Conservation (phyloP, 2,113 vertebrate genomes). For the Ramphastos sulfuratus region DNA sequence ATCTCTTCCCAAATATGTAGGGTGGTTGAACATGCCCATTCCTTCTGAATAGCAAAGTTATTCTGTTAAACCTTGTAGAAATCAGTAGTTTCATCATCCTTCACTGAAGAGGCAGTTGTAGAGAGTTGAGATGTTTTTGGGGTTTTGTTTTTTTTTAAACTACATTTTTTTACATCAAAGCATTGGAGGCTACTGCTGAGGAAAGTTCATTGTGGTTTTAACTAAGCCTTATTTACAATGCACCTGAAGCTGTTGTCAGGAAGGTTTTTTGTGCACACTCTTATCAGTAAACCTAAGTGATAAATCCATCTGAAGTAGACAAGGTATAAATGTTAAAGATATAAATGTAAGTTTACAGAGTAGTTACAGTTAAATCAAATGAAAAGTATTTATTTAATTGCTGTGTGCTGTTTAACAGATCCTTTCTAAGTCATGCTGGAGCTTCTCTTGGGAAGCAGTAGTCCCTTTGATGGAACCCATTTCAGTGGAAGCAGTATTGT, state of each 20-base stretch:
- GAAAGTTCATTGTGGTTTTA: not conserved
- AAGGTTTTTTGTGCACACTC: not conserved
- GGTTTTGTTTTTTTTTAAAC: not conserved
- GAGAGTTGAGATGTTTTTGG: not conserved
- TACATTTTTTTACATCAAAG: not conserved
- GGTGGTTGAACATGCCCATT: not conserved
- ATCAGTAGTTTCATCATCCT: not conserved
- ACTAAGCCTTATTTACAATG: not conserved
- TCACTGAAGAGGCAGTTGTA: not conserved
- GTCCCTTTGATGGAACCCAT: not conserved
- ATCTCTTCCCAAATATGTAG: slow-evolving; percentile 20
- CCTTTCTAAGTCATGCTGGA: not conserved
- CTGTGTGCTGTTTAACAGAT: not conserved
- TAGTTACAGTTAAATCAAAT: not conserved
- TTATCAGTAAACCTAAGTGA: not conserved
- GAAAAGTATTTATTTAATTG: not conserved
- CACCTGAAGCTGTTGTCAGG: not conserved
- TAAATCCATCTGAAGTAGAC: not conserved
- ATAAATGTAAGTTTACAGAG: not conserved
- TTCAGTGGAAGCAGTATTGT: not conserved
- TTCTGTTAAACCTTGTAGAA: not conserved
- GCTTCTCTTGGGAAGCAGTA: not conserved
- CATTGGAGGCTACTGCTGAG: not conserved
- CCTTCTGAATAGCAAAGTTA: not conserved
- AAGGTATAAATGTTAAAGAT: not conserved